Evolutionary conservation across 2,797 vertebrate species (phyloP).

Genomic region (Sciurus vulgaris): DNA sequence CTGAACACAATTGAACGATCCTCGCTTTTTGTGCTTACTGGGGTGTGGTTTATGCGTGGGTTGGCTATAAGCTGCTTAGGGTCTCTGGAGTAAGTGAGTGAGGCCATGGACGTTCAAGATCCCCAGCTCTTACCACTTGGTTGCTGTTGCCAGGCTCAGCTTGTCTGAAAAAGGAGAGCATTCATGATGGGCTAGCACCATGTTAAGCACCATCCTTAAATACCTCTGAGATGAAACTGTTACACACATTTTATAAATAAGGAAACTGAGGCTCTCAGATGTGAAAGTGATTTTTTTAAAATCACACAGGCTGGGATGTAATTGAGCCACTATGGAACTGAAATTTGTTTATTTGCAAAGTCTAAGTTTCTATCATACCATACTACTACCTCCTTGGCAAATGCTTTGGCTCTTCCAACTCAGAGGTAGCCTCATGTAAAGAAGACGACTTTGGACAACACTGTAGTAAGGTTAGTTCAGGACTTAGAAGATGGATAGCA

Average conservation of each 20-base stretch:
- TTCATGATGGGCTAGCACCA: background rate
- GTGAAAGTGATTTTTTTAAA: constrained; percentile 52
- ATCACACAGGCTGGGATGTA: background rate
- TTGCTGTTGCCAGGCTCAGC: constrained; percentile 46
- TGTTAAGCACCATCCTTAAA: constrained; percentile 27
- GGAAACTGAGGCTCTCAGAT: constrained; percentile 57
- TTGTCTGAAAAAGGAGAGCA: constrained; percentile 20
- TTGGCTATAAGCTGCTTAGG: constrained; percentile 22
- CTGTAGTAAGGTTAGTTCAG: constrained; percentile 37
- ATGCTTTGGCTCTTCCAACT: background rate
- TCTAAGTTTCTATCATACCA: background rate
- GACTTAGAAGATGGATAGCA: background rate
- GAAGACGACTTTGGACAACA: constrained; percentile 1
- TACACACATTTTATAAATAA: constrained; percentile 37
- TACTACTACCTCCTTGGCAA: background rate
- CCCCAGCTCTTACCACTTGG: background rate
- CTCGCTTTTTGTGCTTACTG: constrained; percentile 72
- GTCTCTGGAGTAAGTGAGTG: constrained; percentile 47
- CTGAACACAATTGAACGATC: constrained; percentile 76
- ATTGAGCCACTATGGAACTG: background rate
- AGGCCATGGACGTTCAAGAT: background rate
- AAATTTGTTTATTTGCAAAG: constrained; percentile 22
- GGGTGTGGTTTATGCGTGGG: constrained; percentile 63
- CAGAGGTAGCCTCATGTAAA: background rate
- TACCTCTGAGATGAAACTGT: constrained; percentile 1